phyloP scores from a whole-genome alignment of 2,888 invertebrate species.

The Apoderus coryli region DNA sequence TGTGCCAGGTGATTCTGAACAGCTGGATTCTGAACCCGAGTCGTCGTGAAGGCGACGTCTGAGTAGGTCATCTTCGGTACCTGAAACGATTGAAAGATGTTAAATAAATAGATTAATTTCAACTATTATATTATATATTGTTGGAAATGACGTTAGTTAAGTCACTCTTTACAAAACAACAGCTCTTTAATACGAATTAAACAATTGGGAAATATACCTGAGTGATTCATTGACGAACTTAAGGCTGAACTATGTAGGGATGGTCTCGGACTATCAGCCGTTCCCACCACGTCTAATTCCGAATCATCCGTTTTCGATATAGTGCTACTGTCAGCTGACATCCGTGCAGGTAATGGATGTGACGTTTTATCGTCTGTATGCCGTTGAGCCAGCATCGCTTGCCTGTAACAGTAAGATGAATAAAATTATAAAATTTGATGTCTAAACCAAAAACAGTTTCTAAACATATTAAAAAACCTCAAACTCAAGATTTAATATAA shows the following conservation, averaged over 20 bases:
- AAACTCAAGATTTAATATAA: no score
- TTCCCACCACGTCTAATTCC: conserved; percentile 80
- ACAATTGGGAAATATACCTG: conserved; percentile 13
- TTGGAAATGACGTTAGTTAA: no score
- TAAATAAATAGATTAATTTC: no score
- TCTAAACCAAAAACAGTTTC: no score
- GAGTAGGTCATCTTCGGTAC: conserved; percentile 28
- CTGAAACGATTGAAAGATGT: conserved; percentile 17
- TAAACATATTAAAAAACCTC: no score
- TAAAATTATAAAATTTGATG: no score
- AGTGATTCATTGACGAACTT: conserved; percentile 25
- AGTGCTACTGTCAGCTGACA: conserved; percentile 34
- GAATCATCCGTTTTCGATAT: conserved; percentile 65
- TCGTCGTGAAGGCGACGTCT: conserved; percentile 47
- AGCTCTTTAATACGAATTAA: conserved; percentile 1
- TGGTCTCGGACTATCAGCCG: conserved; percentile 66
- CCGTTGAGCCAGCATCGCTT: conserved; percentile 47
- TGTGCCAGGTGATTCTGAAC: conserved; percentile 44
- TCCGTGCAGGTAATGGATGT: conserved; percentile 31
- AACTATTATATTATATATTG: no score
- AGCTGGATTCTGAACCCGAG: conserved; percentile 57
- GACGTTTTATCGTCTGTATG: conserved; percentile 42
- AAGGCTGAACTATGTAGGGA: conserved; percentile 34
- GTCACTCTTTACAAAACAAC: conserved; percentile 5
- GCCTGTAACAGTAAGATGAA: conserved; percentile 44